A percentile compares a stretch with the other conserved stretches of the same genome.
phyloP scores from a whole-genome alignment of 2,888 invertebrate species.

The Mamestra brassicae region DNA sequence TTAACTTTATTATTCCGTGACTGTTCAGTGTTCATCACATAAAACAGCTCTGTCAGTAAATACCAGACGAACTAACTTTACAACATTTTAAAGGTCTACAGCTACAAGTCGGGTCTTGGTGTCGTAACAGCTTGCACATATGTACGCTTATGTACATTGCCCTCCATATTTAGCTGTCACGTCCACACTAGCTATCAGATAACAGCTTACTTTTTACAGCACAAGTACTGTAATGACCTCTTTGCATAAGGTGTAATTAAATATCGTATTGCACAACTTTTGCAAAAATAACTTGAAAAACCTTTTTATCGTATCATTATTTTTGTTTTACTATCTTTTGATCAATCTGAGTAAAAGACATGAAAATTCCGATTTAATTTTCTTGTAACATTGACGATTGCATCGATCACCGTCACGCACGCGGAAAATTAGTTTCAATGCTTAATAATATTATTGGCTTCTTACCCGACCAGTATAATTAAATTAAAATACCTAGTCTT shows the following conservation, averaged over 20 bases:
- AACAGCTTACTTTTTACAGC: slow-evolving; percentile 49
- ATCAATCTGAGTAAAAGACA: neutral
- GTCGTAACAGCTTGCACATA: slow-evolving; percentile 43
- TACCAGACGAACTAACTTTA: slow-evolving; percentile 9
- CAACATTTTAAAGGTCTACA: slow-evolving; percentile 19
- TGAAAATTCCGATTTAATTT: neutral
- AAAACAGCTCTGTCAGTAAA: neutral
- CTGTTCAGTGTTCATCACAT: too few relatives aligned
- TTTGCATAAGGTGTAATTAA: slow-evolving; percentile 43
- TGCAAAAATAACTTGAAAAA: slow-evolving; percentile 16
- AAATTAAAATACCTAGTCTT: neutral
- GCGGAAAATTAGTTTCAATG: slow-evolving; percentile 18
- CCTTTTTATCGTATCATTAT: neutral
- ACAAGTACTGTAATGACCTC: slow-evolving; percentile 30
- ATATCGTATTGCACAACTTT: slow-evolving; percentile 33
- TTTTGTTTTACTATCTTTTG: neutral
- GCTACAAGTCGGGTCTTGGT: slow-evolving; percentile 22
- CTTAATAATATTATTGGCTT: neutral
- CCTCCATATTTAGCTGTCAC: slow-evolving; percentile 41
- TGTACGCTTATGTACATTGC: slow-evolving; percentile 31
- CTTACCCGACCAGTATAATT: neutral
- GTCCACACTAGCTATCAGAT: slow-evolving; percentile 51
- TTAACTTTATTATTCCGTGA: too few relatives aligned
- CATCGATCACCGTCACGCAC: slow-evolving; percentile 15
- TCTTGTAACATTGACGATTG: neutral